phyloP scores from a whole-genome alignment of 2,797 vertebrate species.

The Poliocrania exsul region DNA sequence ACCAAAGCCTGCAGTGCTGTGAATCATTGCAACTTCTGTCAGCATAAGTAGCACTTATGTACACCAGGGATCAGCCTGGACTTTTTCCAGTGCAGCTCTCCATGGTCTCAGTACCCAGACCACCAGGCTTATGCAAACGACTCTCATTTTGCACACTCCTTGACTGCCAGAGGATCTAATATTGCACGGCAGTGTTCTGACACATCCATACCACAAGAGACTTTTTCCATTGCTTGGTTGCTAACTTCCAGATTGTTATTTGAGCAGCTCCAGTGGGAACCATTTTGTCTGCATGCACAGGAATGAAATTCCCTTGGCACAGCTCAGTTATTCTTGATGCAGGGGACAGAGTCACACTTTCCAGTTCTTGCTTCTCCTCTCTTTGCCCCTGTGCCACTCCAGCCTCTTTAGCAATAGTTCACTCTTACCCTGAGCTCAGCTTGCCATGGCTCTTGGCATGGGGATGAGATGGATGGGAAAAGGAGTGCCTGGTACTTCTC shows the following conservation, averaged over 20 bases:
- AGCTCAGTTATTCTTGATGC: background rate
- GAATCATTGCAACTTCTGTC: background rate
- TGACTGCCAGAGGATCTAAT: background rate
- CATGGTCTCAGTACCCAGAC: background rate
- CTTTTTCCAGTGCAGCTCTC: background rate
- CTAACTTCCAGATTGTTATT: background rate
- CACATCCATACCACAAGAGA: accelerated
- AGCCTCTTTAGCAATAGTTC: background rate
- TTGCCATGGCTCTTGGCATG: background rate
- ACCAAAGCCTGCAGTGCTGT: background rate
- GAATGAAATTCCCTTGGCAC: slow-evolving; percentile 15
- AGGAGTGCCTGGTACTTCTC: slow-evolving; percentile 23
- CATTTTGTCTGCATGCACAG: background rate
- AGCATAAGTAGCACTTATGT: background rate
- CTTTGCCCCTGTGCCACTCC: background rate
- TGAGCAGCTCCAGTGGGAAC: background rate
- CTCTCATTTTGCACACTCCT: background rate
- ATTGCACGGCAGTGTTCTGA: background rate
- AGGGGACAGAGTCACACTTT: slow-evolving; percentile 14
- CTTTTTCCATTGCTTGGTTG: background rate
- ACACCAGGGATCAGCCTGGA: background rate
- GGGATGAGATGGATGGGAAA: slow-evolving; percentile 22
- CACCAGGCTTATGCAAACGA: background rate
- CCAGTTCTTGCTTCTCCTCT: background rate
- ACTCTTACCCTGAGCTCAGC: background rate